A percentile compares a stretch with the other conserved stretches of the same genome.
phyloP scores from a whole-genome alignment of 2,797 vertebrate genomes.

The Epinephelus coioides region DNA sequence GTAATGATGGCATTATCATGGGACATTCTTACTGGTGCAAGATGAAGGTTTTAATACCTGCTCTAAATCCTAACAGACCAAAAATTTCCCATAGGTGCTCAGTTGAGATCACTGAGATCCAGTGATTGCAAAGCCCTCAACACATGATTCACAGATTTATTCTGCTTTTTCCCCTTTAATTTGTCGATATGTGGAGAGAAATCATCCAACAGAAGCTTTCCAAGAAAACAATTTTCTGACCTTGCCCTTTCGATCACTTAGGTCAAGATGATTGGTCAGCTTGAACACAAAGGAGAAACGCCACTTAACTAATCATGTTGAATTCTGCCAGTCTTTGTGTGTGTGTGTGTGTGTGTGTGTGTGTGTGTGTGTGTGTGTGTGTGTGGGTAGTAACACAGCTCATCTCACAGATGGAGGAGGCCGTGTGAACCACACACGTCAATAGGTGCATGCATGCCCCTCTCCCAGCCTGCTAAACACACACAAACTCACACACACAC shows the following conservation, averaged over 20 bases:
- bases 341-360: not conserved
- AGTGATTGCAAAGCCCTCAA: not conserved
- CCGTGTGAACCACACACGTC: constrained; percentile 12
- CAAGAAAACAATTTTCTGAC: not conserved
- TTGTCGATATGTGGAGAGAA: not conserved
- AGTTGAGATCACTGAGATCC: not conserved
- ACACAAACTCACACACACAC: constrained; percentile 10
- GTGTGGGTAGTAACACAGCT: not conserved
- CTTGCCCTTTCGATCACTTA: constrained; percentile 13
- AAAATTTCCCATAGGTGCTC: not conserved
- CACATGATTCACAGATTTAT: not conserved
- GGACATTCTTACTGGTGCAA: not conserved
- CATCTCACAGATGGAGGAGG: constrained; percentile 25
- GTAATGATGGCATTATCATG: constrained; percentile 3
- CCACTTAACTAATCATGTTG: constrained; percentile 12
- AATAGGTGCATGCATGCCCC: not conserved
- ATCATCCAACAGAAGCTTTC: not conserved
- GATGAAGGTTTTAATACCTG: not conserved
- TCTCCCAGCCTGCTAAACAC: not conserved
- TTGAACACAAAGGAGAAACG: constrained; percentile 23
- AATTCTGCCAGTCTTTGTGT: constrained; percentile 15
- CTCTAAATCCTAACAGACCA: not conserved
- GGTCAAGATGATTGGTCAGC: constrained; percentile 27
- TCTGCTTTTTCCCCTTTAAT: not conserved
- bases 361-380: not conserved